phyloP scores from a whole-genome alignment of 2,797 vertebrate genomes.

The Poeciliopsis turneri region DNA sequence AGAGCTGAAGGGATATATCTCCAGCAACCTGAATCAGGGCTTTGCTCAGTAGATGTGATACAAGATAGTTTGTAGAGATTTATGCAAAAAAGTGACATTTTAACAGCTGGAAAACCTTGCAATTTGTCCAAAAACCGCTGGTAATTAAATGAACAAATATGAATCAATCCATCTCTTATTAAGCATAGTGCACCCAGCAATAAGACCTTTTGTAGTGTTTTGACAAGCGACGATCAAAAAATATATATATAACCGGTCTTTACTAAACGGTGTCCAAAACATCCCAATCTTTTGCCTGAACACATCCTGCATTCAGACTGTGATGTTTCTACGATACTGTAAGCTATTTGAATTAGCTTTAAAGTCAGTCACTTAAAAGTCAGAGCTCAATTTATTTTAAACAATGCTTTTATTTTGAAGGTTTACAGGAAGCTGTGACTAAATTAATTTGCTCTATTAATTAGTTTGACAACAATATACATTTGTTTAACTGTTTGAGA shows the following conservation, averaged over 20 bases:
- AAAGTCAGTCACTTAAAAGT: neutral
- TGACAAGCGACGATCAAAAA: neutral
- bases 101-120: neutral
- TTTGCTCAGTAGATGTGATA: slow-evolving; percentile 71
- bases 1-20: slow-evolving; percentile 75
- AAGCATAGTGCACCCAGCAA: neutral
- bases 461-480: slow-evolving; percentile 1
- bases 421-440: neutral
- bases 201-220: neutral
- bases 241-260: neutral
- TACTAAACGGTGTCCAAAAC: neutral
- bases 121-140: neutral
- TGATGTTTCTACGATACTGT: neutral
- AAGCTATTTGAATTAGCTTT: neutral
- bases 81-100: neutral
- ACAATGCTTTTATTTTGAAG: neutral
- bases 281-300: neutral
- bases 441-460: neutral
- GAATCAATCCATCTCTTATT: neutral
- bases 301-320: neutral
- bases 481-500: neutral
- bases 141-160: neutral
- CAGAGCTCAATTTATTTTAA: neutral
- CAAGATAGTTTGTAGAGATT: slow-evolving; percentile 66
- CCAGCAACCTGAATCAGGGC: slow-evolving; percentile 76